A percentile compares a stretch with the other conserved stretches of the same genome.
Evolutionary conservation across 2,113 vertebrate species (phyloP).

Genomic region (Anoura caudifer): DNA sequence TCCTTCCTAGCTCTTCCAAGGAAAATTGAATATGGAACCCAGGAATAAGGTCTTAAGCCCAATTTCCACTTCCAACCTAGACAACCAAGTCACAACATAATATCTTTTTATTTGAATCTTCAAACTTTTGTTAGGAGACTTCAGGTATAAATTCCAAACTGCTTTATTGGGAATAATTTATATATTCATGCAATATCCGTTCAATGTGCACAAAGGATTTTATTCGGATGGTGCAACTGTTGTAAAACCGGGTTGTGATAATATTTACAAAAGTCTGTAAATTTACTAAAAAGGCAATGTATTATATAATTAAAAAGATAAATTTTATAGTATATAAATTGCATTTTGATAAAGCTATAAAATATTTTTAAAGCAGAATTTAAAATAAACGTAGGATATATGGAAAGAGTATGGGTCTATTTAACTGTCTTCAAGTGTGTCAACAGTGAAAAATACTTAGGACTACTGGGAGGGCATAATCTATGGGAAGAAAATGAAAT

Average conservation of each 20-base stretch:
- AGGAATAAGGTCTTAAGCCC: not conserved
- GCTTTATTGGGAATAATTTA: not conserved
- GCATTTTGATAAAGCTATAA: not conserved
- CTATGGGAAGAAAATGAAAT: not conserved
- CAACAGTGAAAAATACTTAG: conserved; percentile 10
- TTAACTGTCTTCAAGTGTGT: not conserved
- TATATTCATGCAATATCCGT: not conserved
- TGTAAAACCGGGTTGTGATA: not conserved
- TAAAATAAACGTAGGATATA: not conserved
- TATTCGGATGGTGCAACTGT: not conserved
- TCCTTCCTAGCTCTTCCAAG: not conserved
- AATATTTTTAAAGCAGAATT: not conserved
- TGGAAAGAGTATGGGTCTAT: not conserved
- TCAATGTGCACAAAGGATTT: not conserved
- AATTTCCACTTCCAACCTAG: not conserved
- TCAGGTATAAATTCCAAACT: not conserved
- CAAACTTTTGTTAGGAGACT: not conserved
- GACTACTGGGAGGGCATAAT: not conserved
- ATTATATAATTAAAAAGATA: not conserved
- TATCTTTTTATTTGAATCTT: not conserved
- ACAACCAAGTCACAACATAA: not conserved
- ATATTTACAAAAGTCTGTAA: conserved; percentile 12
- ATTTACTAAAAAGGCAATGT: not conserved
- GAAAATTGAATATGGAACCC: not conserved
- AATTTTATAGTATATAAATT: not conserved